Conservation (phyloP, 2,797 vertebrate species). For the Pseudochirops cupreus region DNA sequence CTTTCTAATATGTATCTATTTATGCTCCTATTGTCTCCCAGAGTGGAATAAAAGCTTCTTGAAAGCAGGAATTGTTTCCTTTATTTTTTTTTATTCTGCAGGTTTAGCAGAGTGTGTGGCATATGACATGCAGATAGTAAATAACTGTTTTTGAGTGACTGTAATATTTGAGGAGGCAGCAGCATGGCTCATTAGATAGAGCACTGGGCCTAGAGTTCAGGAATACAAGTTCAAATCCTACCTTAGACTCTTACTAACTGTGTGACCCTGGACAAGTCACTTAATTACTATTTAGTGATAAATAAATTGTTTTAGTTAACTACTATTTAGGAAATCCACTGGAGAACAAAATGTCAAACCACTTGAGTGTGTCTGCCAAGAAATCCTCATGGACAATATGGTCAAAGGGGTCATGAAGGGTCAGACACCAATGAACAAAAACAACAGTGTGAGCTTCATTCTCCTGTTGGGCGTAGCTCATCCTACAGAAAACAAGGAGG, state of each 20-base stretch:
- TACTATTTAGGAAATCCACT: no score
- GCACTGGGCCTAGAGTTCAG: neutral
- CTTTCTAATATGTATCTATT: neutral
- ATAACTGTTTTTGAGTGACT: neutral
- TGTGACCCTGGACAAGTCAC: neutral
- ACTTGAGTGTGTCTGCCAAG: neutral
- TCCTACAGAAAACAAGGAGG: neutral
- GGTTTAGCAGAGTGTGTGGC: neutral
- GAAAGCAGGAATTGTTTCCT: neutral
- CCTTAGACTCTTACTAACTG: neutral
- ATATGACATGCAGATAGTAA: neutral
- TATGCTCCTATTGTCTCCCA: neutral
- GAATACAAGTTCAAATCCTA: neutral
- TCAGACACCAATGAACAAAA: neutral
- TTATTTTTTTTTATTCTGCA: neutral
- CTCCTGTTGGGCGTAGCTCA: neutral
- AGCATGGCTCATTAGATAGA: neutral
- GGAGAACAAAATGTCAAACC: neutral
- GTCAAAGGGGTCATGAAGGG: neutral
- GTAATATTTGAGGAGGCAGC: neutral
- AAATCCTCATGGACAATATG: neutral
- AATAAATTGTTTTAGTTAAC: no score
- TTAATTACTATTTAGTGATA: neutral
- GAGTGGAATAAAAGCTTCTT: neutral
- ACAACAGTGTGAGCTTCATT: neutral